Evolutionary conservation across 2,797 vertebrate genomes (phyloP).

Genomic region (Gambusia yucatana): DNA sequence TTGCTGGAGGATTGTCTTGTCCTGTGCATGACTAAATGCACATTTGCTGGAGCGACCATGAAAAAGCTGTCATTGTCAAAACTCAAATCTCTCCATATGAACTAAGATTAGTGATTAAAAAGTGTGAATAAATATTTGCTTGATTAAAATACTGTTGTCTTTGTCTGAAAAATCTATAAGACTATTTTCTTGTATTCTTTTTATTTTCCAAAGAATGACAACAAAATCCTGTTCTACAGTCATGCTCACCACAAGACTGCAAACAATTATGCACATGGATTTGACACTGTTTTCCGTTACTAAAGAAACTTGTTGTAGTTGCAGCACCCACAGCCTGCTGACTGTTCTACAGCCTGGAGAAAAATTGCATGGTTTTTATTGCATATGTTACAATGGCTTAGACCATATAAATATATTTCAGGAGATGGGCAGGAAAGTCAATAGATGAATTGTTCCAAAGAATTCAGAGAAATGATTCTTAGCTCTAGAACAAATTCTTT

Average conservation of each 20-base stretch:
- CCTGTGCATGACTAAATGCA: not conserved
- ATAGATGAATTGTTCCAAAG: not conserved
- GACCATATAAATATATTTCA: not conserved
- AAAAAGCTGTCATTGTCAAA: not conserved
- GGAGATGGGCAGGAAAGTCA: not conserved
- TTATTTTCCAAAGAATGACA: not conserved
- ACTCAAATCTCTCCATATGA: not conserved
- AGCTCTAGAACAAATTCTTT: not conserved
- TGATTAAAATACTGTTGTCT: not conserved
- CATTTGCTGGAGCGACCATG: not conserved
- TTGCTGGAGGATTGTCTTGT: not conserved
- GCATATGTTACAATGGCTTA: not conserved
- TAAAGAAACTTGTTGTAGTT: constrained; percentile 1
- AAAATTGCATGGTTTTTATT: not conserved
- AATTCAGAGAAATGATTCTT: not conserved
- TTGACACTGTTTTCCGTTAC: not conserved
- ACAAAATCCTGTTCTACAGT: not conserved
- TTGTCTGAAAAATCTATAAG: not conserved
- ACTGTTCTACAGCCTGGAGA: not conserved
- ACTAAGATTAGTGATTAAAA: not conserved
- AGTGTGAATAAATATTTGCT: not conserved
- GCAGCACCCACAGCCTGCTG: not conserved
- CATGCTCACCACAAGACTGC: not conserved
- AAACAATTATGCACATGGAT: constrained; percentile 1
- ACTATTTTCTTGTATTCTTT: not conserved